Conservation (phyloP, 2,797 vertebrate species). For the Micrastur ruficollis region DNA sequence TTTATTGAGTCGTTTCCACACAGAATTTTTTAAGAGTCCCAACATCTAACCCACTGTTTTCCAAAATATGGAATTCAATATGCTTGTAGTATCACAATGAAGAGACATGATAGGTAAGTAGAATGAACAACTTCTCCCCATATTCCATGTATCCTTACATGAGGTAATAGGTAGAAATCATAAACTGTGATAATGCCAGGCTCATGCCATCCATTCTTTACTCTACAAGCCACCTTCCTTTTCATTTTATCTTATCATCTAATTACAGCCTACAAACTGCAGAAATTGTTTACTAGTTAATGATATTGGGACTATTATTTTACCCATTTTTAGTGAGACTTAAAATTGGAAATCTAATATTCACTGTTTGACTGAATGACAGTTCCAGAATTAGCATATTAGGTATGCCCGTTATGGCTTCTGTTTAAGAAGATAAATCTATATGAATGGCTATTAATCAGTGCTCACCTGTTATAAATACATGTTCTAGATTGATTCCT, state of each 20-base stretch:
- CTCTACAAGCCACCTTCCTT: background rate
- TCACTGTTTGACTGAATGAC: rapidly evolving
- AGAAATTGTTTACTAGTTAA: background rate
- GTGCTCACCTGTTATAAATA: background rate
- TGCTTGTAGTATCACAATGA: background rate
- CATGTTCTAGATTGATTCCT: background rate
- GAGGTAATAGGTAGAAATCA: background rate
- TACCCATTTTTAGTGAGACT: background rate
- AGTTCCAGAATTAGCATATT: background rate
- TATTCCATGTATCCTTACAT: background rate
- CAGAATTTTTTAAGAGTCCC: background rate
- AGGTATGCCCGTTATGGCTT: background rate
- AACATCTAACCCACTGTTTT: background rate
- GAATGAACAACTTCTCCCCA: background rate
- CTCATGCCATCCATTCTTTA: background rate
- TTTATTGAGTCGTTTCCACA: background rate
- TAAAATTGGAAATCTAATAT: background rate
- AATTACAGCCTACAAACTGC: background rate
- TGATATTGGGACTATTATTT: background rate
- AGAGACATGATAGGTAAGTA: background rate
- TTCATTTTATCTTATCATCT: background rate
- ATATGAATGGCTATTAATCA: background rate
- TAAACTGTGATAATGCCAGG: background rate
- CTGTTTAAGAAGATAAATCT: background rate
- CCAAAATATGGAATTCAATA: background rate